Percentiles rank a stretch among this genome's conserved stretches.
These are phyloP conservation scores for Cettia cetti DNA, from an alignment of 2,113 vertebrate genomes.

Conservation along the genomic window DNA sequence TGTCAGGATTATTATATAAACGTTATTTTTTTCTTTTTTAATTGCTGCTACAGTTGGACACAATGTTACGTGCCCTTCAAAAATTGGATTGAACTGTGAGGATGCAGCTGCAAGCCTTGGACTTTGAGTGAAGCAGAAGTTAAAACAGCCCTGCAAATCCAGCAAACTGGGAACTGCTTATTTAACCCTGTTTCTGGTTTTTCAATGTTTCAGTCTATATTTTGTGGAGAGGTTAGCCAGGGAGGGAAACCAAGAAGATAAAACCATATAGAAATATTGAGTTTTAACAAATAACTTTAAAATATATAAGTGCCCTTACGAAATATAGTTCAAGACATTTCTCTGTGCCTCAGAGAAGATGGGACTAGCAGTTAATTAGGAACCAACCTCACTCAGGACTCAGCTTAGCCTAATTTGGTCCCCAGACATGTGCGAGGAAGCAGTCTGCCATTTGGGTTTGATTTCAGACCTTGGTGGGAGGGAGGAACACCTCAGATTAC, in stretches of 20 bases:
- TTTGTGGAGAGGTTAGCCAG: neutral
- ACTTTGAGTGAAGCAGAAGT: neutral
- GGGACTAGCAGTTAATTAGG: constrained; percentile 34
- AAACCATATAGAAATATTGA: neutral
- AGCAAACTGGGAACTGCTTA: neutral
- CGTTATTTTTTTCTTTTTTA: neutral
- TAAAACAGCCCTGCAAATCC: neutral
- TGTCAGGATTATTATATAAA: neutral
- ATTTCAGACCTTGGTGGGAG: constrained; percentile 48
- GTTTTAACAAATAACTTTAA: neutral
- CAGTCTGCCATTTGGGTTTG: constrained; percentile 60
- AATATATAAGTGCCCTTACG: neutral
- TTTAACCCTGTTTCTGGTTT: neutral
- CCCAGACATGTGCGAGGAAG: constrained; percentile 28
- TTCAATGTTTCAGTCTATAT: neutral
- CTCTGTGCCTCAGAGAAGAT: neutral
- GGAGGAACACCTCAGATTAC: constrained; percentile 55
- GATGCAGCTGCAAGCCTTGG: neutral
- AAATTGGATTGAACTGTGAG: neutral
- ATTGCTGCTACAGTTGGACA: neutral
- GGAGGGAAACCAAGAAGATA: neutral
- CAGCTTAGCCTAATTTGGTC: constrained; percentile 46
- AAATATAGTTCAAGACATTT: neutral
- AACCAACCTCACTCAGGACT: constrained; percentile 26
- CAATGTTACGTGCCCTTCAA: neutral